A percentile compares a stretch with the other conserved stretches of the same genome.
These are phyloP conservation scores for Scaptomyza hsui DNA, from an alignment of 1,140 invertebrate genomes.

Conservation along the genomic window DNA sequence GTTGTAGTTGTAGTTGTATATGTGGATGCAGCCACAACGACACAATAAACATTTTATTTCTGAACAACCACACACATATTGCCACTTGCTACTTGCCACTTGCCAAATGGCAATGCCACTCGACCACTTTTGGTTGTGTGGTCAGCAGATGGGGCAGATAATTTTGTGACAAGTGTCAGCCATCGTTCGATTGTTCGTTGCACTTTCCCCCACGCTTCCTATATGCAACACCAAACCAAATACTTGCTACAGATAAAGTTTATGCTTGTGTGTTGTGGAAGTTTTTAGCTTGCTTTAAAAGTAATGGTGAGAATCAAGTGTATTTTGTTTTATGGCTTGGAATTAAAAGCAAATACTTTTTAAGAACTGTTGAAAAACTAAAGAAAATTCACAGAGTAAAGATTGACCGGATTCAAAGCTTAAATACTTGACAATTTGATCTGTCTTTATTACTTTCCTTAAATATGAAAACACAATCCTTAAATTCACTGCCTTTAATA, in stretches of 20 bases:
- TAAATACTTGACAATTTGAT: too few relatives aligned
- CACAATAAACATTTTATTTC: conserved; percentile 57
- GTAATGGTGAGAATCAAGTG: conserved; percentile 8
- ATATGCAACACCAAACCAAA: background rate
- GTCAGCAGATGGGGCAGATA: conserved; percentile 42
- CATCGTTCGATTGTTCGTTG: conserved; percentile 22
- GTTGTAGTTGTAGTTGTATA: background rate
- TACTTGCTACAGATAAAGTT: conserved; percentile 28
- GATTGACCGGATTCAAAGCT: too few relatives aligned
- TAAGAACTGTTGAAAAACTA: background rate
- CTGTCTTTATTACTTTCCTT: too few relatives aligned
- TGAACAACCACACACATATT: conserved; percentile 26
- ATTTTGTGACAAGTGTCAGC: conserved; percentile 40
- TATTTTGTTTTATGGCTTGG: conserved; percentile 19
- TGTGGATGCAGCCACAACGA: conserved; percentile 32
- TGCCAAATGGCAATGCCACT: background rate
- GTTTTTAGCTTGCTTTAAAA: conserved; percentile 12
- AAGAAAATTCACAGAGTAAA: too few relatives aligned
- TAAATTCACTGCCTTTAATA: conserved; percentile 25
- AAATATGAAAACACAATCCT: background rate
- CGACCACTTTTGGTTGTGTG: conserved; percentile 10
- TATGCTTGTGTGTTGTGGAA: conserved; percentile 44
- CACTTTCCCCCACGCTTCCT: too few relatives aligned
- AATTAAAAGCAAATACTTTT: conserved; percentile 36
- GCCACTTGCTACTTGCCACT: background rate